phyloP scores from a whole-genome alignment of 2,113 vertebrate genomes.

The Butorides virescens region DNA sequence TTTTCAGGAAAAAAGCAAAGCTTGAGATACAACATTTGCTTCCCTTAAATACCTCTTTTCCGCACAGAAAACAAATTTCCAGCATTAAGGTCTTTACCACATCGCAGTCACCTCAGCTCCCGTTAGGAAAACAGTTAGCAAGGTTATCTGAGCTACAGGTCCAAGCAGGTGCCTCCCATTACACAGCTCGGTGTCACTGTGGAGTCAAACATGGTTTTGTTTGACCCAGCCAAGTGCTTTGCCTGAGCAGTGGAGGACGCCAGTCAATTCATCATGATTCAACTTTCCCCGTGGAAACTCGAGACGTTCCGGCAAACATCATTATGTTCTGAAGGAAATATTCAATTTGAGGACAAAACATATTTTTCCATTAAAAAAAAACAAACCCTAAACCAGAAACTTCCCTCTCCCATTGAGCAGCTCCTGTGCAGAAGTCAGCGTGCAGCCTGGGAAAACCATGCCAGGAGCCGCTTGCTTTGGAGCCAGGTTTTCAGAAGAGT shows the following conservation, averaged over 20 bases:
- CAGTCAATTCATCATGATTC: background rate
- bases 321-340: background rate
- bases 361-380: background rate
- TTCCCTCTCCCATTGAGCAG: background rate
- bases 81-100: background rate
- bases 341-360: constrained; percentile 21
- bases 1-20: background rate
- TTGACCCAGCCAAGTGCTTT: background rate
- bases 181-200: background rate
- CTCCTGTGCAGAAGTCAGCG: background rate
- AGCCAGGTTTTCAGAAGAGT: background rate
- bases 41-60: background rate
- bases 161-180: background rate
- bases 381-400: background rate
- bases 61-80: background rate
- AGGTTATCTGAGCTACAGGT: background rate
- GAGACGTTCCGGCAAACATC: background rate
- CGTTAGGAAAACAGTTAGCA: background rate
- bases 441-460: fast-evolving
- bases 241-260: background rate
- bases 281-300: constrained; percentile 11
- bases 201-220: background rate
- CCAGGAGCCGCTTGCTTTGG: background rate
- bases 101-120: background rate
- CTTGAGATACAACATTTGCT: background rate